Conservation (phyloP, 2,113 vertebrate species). For the Falcunculus frontatus region DNA sequence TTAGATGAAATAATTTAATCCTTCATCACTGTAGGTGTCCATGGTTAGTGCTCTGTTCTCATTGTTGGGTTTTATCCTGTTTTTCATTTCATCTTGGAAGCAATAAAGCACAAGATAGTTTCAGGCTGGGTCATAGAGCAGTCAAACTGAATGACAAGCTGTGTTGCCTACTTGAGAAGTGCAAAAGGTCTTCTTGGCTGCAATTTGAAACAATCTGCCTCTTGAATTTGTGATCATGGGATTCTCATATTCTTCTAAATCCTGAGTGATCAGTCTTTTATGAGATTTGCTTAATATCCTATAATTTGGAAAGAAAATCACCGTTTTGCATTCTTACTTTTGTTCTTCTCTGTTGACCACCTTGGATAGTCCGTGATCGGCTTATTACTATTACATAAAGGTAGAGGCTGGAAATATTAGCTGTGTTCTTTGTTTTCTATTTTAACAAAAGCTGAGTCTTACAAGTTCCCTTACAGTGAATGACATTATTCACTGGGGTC, state of each 20-base stretch:
- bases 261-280: background rate
- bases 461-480: background rate
- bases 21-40: background rate
- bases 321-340: background rate
- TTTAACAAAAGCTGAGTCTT: background rate
- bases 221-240: background rate
- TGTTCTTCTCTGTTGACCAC: background rate
- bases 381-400: background rate
- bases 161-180: background rate
- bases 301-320: background rate
- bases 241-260: background rate
- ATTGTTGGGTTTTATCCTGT: background rate
- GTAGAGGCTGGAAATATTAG: background rate
- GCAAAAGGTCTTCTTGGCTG: conserved; percentile 41
- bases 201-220: conserved; percentile 36
- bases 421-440: background rate
- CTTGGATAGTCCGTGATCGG: background rate
- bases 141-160: conserved; percentile 15
- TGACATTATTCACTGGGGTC: background rate
- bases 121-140: conserved; percentile 15
- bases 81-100: conserved; percentile 1
- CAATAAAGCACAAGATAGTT: background rate
- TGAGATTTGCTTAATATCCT: background rate
- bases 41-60: background rate
- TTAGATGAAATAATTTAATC: background rate